phyloP scores from a whole-genome alignment of 2,888 invertebrate genomes.

The Orthonychiurus folsomi region DNA sequence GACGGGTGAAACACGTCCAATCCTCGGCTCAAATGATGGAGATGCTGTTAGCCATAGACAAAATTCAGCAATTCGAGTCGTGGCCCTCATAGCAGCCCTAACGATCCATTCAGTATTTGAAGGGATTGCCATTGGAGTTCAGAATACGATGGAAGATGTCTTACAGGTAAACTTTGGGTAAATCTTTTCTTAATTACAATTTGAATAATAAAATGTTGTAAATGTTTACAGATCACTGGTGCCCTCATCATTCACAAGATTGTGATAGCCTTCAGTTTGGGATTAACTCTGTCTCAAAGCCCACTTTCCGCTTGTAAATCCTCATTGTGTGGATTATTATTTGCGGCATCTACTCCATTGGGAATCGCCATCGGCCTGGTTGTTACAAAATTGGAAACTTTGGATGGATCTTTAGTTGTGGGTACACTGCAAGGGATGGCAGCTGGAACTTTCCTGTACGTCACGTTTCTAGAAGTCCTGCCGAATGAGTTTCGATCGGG shows the following conservation, averaged over 20 bases:
- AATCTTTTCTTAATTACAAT: not conserved
- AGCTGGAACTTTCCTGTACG: conserved; percentile 39
- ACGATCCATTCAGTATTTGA: conserved; percentile 38
- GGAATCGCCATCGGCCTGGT: conserved; percentile 35
- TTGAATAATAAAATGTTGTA: not conserved
- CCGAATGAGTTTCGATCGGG: conserved; percentile 38
- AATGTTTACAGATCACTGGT: conserved; percentile 33
- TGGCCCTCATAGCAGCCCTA: conserved; percentile 35
- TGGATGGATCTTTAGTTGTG: conserved; percentile 31
- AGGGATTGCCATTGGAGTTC: conserved; percentile 39
- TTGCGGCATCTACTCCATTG: conserved; percentile 31
- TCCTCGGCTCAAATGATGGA: conserved; percentile 14
- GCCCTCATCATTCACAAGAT: conserved; percentile 37
- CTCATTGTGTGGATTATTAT: conserved; percentile 23
- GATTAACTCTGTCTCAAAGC: conserved; percentile 33
- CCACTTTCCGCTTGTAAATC: conserved; percentile 28
- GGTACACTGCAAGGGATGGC: conserved; percentile 38
- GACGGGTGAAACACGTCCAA: conserved; percentile 19
- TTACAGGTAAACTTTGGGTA: conserved; percentile 25
- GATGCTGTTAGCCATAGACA: conserved; percentile 27
- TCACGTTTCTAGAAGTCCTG: conserved; percentile 36
- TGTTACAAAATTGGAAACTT: conserved; percentile 27
- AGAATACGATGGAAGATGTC: conserved; percentile 33
- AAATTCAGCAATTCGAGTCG: conserved; percentile 29
- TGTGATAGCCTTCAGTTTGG: conserved; percentile 37